Evolutionary conservation across 2,888 invertebrate genomes (phyloP), one percentile per base, ranked within the genome.

Genomic region (Lepidochrysops patricia): DNA sequence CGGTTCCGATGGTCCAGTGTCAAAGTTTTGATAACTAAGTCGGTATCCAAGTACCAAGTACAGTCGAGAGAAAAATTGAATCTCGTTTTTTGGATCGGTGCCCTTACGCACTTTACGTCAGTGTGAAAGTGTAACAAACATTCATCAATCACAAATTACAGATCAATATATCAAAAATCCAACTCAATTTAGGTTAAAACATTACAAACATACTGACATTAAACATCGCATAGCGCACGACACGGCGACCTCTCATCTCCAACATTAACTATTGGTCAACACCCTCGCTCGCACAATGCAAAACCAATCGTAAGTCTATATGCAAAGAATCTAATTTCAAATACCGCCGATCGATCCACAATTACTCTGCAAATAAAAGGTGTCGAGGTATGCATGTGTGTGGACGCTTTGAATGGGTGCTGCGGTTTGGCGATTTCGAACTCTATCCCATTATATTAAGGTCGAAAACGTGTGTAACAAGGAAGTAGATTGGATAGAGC

Each of bases 401-500:
- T 71, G 74, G 64, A 67, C 75, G 76, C 79, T 74, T 84, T 86
- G 82, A 86, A 86, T 87, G 84, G 84, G 73, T 72, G 68, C 65
- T 60, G 60, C 72, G 78, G 75, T 73, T 57, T 48, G 57, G 56
- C 62, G 57, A 73, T 70, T 76, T 68, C 74, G 64, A 65, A 64
- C 69, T 74, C 64, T 81, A 71, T 66, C n/a, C 0, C 2, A 9
- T 6, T 50, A 25, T 2, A 1, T 26, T 79, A 80, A 64, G 71
- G 75, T 74, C 65, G 54, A 52, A 67, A 70, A 74, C 79, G 50
- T 68, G 60, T 48, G 73, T 75, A 63, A 85, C 79, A 77, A 87
- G 87, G 87, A 87, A 87, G 87, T 86, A 79, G 75, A 78, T 82
- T 83, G 82, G 82, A 83, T 86, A 84, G 78, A 77, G 83, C 86